Percentiles rank a stretch among this genome's conserved stretches.
Evolutionary conservation across 2,113 vertebrate species (phyloP).

Genomic region (Albula glossodonta): DNA sequence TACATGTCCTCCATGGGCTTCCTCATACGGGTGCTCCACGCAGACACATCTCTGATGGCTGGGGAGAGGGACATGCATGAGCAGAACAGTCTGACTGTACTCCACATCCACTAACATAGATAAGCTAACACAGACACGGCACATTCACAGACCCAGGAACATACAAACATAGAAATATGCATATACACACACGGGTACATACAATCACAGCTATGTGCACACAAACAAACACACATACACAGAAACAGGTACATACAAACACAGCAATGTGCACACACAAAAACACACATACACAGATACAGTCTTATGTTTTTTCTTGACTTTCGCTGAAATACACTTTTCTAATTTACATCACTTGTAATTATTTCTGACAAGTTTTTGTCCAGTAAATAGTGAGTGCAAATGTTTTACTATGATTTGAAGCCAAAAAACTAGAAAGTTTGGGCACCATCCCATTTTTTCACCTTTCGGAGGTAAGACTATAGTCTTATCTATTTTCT

Average conservation of each 20-base stretch:
- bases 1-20: conserved; percentile 86
- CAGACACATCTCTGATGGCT: conserved; percentile 85
- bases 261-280: background rate
- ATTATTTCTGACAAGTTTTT: no score
- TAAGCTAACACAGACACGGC: background rate
- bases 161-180: background rate
- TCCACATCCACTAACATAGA: background rate
- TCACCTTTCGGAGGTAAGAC: no score
- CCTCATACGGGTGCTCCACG: conserved; percentile 80
- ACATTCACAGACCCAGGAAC: background rate
- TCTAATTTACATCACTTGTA: no score
- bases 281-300: background rate
- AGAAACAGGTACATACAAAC: background rate
- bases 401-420: no score
- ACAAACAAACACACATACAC: background rate
- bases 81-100: background rate
- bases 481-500: no score
- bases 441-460: no score
- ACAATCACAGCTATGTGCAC: no score
- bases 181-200: no score
- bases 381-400: no score
- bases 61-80: background rate
- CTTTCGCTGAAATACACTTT: no score
- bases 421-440: no score
- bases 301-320: no score